These are phyloP conservation scores for Auanema freiburgensis DNA, from an alignment of 2,888 invertebrate species.

Conservation along the genomic window DNA sequence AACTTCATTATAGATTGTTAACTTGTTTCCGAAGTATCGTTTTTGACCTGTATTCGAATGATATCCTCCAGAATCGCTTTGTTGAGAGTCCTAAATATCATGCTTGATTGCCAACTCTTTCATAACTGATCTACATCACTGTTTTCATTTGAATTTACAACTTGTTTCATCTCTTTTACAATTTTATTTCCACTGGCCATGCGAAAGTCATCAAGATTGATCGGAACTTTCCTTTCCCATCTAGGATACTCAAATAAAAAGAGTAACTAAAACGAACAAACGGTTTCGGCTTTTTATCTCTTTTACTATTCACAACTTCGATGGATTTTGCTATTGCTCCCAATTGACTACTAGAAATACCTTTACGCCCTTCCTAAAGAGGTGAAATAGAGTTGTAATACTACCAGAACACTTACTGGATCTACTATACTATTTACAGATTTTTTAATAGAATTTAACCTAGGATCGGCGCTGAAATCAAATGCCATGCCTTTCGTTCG, in stretches of 20 bases:
- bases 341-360: constrained; percentile 11
- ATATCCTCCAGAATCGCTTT: neutral
- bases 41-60: neutral
- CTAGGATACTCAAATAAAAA: neutral
- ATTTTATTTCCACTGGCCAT: constrained; percentile 13
- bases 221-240: neutral
- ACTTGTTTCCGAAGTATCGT: constrained; percentile 5
- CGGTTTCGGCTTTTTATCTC: constrained; percentile 3
- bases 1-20: neutral
- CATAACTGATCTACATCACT: neutral
- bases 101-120: neutral
- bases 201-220: constrained; percentile 9
- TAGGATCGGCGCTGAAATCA: constrained; percentile 15
- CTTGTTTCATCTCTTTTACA: constrained; percentile 15
- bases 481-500: constrained; percentile 12
- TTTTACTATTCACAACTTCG: constrained; percentile 8
- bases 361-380: neutral
- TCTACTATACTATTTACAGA: constrained; percentile 18
- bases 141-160: neutral
- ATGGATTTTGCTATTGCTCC: constrained; percentile 5
- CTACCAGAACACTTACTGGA: constrained; percentile 10
- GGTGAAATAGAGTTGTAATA: neutral
- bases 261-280: neutral
- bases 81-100: neutral
- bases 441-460: constrained; percentile 7